Conservation (phyloP, 2,797 vertebrate genomes). For the Poecilia wingei region DNA sequence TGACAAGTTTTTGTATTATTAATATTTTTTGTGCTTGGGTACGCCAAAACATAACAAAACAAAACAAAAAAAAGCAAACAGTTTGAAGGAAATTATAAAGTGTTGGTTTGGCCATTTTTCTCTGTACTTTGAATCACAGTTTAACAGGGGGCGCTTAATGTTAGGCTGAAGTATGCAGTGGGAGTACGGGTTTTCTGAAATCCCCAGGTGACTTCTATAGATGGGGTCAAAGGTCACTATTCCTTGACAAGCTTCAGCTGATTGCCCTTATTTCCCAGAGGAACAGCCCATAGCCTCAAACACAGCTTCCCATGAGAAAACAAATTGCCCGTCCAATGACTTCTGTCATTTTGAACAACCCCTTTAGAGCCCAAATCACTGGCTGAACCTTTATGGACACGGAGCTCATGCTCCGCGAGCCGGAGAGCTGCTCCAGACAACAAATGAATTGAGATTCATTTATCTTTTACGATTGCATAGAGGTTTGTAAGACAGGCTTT, state of each 20-base stretch:
- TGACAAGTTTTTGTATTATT: background rate
- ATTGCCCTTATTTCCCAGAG: constrained; percentile 65
- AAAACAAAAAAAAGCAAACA: background rate
- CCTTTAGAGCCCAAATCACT: constrained; percentile 58
- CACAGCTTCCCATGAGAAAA: constrained; percentile 64
- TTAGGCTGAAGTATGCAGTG: constrained; percentile 3
- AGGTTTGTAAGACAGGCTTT: constrained; percentile 43
- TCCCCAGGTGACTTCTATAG: constrained; percentile 40
- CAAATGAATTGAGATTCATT: constrained; percentile 55
- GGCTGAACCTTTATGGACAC: constrained; percentile 62
- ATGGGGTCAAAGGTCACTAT: constrained; percentile 56
- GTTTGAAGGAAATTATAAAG: constrained; percentile 1
- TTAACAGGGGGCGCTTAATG: constrained; percentile 15
- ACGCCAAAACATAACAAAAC: background rate
- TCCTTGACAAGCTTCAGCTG: constrained; percentile 58
- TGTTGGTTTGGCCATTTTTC: background rate
- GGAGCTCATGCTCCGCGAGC: constrained; percentile 39
- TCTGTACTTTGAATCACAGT: background rate
- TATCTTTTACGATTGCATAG: constrained; percentile 61
- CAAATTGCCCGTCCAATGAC: constrained; percentile 63
- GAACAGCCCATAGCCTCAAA: constrained; percentile 60
- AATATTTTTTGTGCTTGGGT: background rate
- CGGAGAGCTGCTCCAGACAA: constrained; percentile 42
- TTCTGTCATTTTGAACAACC: constrained; percentile 70
- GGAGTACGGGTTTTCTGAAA: constrained; percentile 27